Evolutionary conservation across 2,113 vertebrate genomes (phyloP).

Genomic region (Peromyscus leucopus): DNA sequence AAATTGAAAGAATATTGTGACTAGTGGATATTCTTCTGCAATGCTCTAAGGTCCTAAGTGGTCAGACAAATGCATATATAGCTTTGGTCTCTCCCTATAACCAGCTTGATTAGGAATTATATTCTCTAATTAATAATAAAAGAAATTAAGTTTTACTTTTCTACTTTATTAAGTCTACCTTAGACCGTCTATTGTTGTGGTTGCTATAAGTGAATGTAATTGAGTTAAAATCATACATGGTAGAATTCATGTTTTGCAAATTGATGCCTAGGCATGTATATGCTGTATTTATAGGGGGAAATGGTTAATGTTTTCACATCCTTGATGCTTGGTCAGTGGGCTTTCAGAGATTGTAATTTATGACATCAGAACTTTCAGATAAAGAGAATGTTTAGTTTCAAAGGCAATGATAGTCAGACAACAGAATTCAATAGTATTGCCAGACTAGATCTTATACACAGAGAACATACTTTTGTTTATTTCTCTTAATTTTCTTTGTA

Average conservation of each 20-base stretch:
- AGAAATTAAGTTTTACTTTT: conserved; percentile 22
- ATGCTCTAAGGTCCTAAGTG: neutral
- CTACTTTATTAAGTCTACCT: neutral
- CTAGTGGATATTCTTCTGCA: conserved; percentile 29
- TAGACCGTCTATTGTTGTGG: neutral
- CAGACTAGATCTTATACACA: too few relatives aligned
- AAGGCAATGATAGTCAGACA: neutral
- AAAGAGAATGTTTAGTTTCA: neutral
- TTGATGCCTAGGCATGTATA: neutral
- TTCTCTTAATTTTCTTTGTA: neutral
- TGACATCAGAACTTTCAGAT: neutral
- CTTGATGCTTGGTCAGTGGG: neutral
- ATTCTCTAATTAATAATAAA: neutral
- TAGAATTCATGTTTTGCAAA: neutral
- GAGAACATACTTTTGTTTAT: neutral
- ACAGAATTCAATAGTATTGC: neutral
- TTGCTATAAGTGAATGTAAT: neutral
- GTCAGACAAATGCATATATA: neutral
- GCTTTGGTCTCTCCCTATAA: conserved; percentile 26
- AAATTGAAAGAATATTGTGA: neutral
- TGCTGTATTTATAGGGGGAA: neutral
- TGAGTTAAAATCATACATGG: neutral
- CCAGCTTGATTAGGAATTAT: neutral
- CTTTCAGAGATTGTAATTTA: neutral
- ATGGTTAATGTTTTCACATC: neutral